A percentile compares a stretch with the other conserved stretches of the same genome.
These are phyloP conservation scores for Pangasianodon hypophthalmus DNA, from an alignment of 2,113 vertebrate species.

Conservation along the genomic window DNA sequence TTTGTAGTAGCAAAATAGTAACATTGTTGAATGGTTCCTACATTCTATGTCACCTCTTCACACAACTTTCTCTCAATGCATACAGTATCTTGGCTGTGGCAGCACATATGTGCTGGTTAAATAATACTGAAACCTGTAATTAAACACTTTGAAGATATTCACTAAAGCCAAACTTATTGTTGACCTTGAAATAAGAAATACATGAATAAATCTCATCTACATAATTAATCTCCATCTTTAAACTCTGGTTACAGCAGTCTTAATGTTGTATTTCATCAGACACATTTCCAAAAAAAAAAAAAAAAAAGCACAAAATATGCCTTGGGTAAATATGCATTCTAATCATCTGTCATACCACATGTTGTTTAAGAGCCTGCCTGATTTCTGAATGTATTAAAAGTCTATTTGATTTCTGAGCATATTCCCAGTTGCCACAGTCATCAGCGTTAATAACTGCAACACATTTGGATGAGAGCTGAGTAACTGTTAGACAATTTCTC, in stretches of 20 bases:
- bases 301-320: neutral
- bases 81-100: neutral
- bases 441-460: conserved; percentile 20
- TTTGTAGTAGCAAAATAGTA: neutral
- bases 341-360: conserved; percentile 8
- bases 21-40: neutral
- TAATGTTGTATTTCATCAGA: too few relatives aligned
- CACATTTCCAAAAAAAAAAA: too few relatives aligned
- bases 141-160: neutral
- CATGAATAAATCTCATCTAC: neutral
- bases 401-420: conserved; percentile 3
- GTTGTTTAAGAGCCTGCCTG: neutral
- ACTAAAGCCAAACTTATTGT: neutral
- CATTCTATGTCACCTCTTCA: neutral
- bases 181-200: neutral
- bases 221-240: neutral
- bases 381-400: neutral
- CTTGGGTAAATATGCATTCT: neutral
- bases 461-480: neutral
- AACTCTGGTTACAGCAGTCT: neutral
- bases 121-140: neutral
- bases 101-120: neutral
- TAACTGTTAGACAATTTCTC: conserved; percentile 3
- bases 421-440: neutral
- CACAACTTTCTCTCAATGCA: neutral